Conservation (phyloP, 2,113 vertebrate species). For the Sturnira hondurensis region DNA sequence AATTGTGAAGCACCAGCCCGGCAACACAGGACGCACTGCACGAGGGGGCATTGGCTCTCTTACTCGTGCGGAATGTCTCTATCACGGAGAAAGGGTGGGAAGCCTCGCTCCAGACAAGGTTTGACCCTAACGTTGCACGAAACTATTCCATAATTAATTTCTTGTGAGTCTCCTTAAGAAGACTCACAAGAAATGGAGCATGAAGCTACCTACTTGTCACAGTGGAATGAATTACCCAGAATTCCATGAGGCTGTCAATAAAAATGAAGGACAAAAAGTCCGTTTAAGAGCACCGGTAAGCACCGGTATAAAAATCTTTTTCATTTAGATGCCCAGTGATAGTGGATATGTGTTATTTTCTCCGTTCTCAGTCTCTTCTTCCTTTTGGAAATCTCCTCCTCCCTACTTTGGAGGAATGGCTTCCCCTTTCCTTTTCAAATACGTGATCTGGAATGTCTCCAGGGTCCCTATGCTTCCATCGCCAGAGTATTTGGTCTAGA, state of each 20-base stretch:
- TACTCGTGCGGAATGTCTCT: neutral
- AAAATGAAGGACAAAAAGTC: neutral
- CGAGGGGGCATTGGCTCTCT: neutral
- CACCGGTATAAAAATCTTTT: neutral
- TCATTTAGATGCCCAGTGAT: neutral
- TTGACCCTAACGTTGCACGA: neutral
- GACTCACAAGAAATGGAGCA: neutral
- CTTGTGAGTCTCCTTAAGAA: too few species aligned
- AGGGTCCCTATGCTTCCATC: accelerated
- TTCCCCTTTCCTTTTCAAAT: neutral
- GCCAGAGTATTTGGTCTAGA: neutral
- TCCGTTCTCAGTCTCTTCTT: neutral
- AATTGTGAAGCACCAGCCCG: constrained; percentile 73
- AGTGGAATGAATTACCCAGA: neutral
- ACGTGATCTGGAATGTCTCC: neutral
- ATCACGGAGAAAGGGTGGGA: neutral
- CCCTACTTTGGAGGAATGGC: neutral
- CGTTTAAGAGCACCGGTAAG: neutral
- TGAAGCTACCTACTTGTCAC: neutral
- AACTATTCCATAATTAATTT: neutral
- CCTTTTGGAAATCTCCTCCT: neutral
- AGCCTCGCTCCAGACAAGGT: neutral
- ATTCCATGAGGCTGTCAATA: neutral
- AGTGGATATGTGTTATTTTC: neutral
- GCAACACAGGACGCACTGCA: constrained; percentile 55